Evolutionary conservation across 1,140 invertebrate genomes (phyloP), one percentile per base, ranked within the genome.

Genomic region (Aricia agestis): DNA sequence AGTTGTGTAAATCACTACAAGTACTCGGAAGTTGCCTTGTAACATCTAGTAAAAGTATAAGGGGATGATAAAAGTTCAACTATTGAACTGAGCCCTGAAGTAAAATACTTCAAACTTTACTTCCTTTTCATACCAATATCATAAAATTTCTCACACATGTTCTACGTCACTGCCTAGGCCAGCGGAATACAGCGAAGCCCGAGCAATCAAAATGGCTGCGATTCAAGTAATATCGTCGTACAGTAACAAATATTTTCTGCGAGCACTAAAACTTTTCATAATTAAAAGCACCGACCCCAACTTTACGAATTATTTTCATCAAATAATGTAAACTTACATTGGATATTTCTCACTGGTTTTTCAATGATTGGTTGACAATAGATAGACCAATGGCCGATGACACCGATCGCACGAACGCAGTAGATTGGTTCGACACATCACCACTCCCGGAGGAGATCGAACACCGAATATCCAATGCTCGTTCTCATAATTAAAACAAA

Each of bases 311-410:
- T 74, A 78, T 81, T 63, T 82, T 88, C 76, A 78, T 72, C 76
- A 80, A 87, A 87, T 87, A 82, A 83, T 83, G 82, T 84, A 83
- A 86, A 92, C 90, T 92, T 92, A 92, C 89, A 91, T 87, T 90
- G 86, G 84, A 79, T 82, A 83, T 83, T 86, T 80, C 86, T 91
- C 84, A 90, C 86, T 87, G 90, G 88, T 89, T 89, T 92, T 89
- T 84, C 90, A 80, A 91, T 92, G 91, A 92, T 92, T 92, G 91
- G 90, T 90, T 91, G 89, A 88, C 89, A 90, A 91, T 87, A 78
- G 86, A 85, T 90, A 92, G 91, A 92, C 91, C 91, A 92, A 92
- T 92, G 87, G 89, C 77, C 89, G 89, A 89, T 85, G 86, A 89
- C 85, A 90, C 86, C 87, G 86, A 89, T 87, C 86, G 82, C 78